Evolutionary conservation across 2,797 vertebrate genomes (phyloP).

Genomic region (Echeneis naucrates): DNA sequence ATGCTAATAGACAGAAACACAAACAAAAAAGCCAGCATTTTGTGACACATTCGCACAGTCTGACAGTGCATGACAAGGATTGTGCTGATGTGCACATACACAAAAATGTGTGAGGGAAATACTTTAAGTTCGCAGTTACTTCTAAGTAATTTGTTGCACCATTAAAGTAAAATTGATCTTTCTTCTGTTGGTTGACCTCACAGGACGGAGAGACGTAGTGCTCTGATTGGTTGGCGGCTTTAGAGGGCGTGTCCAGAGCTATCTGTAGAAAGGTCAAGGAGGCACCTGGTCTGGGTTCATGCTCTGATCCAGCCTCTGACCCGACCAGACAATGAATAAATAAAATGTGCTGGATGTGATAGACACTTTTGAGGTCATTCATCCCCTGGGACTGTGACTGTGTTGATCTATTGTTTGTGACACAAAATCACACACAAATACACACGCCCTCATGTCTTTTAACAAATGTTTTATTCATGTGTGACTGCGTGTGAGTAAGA

Average conservation of each 20-base stretch:
- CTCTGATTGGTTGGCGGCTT: not conserved
- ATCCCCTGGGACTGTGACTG: slow-evolving; percentile 22
- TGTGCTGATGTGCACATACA: not conserved
- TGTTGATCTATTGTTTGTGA: slow-evolving; percentile 63
- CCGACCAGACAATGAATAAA: slow-evolving; percentile 26
- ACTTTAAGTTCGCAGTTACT: not conserved
- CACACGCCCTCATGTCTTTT: slow-evolving; percentile 54
- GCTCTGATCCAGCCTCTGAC: slow-evolving; percentile 14
- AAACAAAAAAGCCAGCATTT: not conserved
- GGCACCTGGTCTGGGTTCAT: no score
- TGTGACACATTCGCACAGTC: not conserved
- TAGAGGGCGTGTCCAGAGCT: no score
- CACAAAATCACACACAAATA: slow-evolving; percentile 31
- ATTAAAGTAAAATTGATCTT: not conserved
- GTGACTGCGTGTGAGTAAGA: slow-evolving; percentile 33
- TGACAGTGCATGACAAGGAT: not conserved
- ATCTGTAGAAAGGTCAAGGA: not conserved
- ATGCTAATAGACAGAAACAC: not conserved
- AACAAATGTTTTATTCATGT: slow-evolving; percentile 52
- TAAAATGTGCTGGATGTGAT: slow-evolving; percentile 14
- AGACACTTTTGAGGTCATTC: slow-evolving; percentile 31
- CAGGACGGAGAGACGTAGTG: not conserved
- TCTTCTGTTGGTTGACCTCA: no score
- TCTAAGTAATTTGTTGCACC: not conserved
- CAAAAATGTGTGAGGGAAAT: not conserved